phyloP scores from a whole-genome alignment of 2,797 vertebrate genomes.

The Myotis findleyi region DNA sequence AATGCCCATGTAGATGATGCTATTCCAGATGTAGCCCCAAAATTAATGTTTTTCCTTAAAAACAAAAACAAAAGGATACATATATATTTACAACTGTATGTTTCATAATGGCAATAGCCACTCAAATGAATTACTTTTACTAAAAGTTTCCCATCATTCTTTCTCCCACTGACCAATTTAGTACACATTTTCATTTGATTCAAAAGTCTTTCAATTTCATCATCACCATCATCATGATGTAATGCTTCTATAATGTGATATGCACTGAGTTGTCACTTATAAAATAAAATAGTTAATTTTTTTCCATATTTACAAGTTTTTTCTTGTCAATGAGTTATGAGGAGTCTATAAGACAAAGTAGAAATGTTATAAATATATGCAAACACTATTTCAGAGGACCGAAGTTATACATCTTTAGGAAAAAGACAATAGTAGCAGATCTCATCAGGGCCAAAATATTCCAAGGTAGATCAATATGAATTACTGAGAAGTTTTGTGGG shows the following conservation, averaged over 20 bases:
- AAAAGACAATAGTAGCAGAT: conserved; percentile 19
- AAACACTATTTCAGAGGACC: neutral
- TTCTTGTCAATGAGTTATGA: conserved; percentile 60
- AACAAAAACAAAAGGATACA: conserved; percentile 46
- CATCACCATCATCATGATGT: conserved; percentile 59
- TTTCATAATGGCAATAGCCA: conserved; percentile 60
- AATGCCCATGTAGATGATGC: conserved; percentile 65
- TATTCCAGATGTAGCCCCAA: conserved; percentile 30
- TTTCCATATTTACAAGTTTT: conserved; percentile 71
- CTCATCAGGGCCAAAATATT: neutral
- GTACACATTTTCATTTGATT: conserved; percentile 65
- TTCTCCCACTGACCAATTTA: conserved; percentile 74
- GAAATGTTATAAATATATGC: neutral
- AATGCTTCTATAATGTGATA: conserved; percentile 77
- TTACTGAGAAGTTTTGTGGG: neutral
- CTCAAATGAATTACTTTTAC: conserved; percentile 78
- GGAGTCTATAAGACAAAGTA: conserved; percentile 54
- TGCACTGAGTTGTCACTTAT: conserved; percentile 80
- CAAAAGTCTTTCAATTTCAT: conserved; percentile 71
- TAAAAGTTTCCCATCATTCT: conserved; percentile 71
- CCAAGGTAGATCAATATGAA: neutral
- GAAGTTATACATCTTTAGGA: conserved; percentile 36
- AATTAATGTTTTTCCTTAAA: conserved; percentile 68
- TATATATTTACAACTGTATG: neutral
- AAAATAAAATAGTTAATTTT: conserved; percentile 74